These are phyloP conservation scores for Tangara arthus DNA, from an alignment of 2,797 vertebrate species.

Conservation along the genomic window DNA sequence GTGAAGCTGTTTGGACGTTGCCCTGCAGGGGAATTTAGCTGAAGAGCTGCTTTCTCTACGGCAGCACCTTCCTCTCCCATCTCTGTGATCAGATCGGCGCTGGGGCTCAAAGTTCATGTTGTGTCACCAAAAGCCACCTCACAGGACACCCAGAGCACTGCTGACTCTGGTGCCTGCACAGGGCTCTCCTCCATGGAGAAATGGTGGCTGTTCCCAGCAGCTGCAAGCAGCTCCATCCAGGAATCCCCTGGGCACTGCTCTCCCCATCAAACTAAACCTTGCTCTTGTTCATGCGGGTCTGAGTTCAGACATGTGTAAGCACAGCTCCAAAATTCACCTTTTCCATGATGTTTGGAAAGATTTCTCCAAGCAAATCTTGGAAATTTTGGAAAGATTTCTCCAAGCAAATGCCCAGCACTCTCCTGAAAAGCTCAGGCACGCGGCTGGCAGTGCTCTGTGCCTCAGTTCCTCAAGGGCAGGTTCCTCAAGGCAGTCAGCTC, in stretches of 20 bases:
- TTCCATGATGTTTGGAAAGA: background rate
- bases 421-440: background rate
- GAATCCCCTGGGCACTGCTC: background rate
- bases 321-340: background rate
- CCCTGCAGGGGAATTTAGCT: background rate
- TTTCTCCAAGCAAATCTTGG: background rate
- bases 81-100: background rate
- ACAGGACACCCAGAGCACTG: rapidly evolving
- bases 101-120: background rate
- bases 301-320: background rate
- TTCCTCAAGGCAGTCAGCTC: too few relatives aligned
- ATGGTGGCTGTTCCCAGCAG: background rate
- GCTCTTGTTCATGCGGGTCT: rapidly evolving
- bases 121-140: background rate
- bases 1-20: background rate
- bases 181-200: background rate
- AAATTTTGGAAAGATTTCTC: background rate
- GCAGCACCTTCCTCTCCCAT: background rate
- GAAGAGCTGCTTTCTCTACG: background rate
- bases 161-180: background rate
- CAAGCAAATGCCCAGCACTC: background rate
- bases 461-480: background rate
- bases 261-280: background rate
- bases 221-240: background rate
- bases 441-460: background rate